These are phyloP conservation scores for Paramisgurnus dabryanus DNA, from an alignment of 2,113 vertebrate species.

Conservation along the genomic window DNA sequence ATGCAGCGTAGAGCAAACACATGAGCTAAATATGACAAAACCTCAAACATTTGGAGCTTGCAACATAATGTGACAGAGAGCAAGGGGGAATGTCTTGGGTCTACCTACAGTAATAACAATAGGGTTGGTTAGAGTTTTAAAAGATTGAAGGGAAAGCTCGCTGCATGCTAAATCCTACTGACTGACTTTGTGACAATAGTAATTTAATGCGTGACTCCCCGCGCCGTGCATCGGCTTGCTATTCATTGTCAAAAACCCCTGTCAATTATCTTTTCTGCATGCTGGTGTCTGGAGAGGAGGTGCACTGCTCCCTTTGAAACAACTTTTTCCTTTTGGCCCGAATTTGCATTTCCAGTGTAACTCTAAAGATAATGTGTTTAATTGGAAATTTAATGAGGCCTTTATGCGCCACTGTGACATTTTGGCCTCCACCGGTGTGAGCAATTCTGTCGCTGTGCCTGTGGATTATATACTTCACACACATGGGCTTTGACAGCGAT, in stretches of 20 bases:
- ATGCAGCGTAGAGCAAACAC: slow-evolving; percentile 14
- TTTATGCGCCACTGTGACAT: slow-evolving; percentile 8
- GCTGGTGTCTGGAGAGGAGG: neutral
- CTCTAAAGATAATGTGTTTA: slow-evolving; percentile 24
- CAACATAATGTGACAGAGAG: slow-evolving; percentile 32
- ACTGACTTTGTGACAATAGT: slow-evolving; percentile 38
- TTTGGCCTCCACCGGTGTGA: slow-evolving; percentile 9
- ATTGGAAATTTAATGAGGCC: slow-evolving; percentile 20
- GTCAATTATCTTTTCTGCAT: slow-evolving; percentile 29
- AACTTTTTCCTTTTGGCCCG: neutral
- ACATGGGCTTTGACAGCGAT: slow-evolving; percentile 31
- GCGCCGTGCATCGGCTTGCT: slow-evolving; percentile 15
- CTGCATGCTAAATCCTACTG: slow-evolving; percentile 10
- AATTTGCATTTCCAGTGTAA: slow-evolving; percentile 14
- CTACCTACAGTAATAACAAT: slow-evolving; percentile 44
- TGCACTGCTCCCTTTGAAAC: neutral
- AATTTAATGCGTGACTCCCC: slow-evolving; percentile 20
- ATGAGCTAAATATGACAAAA: slow-evolving; percentile 43
- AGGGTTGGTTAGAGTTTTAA: slow-evolving; percentile 44
- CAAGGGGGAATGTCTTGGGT: slow-evolving; percentile 1
- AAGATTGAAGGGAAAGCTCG: slow-evolving; percentile 42
- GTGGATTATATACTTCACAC: slow-evolving; percentile 19
- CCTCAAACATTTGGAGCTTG: slow-evolving; percentile 38
- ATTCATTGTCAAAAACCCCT: slow-evolving; percentile 17
- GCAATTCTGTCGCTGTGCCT: neutral